Evolutionary conservation across 2,797 vertebrate genomes (phyloP).

Genomic region (Petrocephalus schoutedeni): DNA sequence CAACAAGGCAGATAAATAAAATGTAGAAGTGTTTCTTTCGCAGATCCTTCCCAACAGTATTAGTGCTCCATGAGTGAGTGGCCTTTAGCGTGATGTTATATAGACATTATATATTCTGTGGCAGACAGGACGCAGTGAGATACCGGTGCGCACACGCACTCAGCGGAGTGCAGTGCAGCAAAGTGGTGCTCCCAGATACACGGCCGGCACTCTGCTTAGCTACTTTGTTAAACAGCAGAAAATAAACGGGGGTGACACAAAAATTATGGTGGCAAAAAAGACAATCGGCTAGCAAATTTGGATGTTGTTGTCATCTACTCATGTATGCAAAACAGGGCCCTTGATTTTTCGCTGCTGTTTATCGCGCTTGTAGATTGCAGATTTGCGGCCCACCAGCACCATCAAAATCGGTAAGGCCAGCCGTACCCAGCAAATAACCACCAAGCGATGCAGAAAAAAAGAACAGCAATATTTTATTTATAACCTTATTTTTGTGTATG

Average conservation of each 20-base stretch:
- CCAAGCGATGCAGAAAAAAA: slow-evolving; percentile 63
- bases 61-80: no score
- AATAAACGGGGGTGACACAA: not conserved
- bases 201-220: not conserved
- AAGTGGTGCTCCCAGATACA: not conserved
- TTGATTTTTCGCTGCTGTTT: not conserved
- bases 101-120: not conserved
- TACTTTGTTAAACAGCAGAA: not conserved
- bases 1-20: not conserved
- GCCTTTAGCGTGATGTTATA: no score
- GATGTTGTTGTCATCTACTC: not conserved
- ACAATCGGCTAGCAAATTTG: not conserved
- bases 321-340: not conserved
- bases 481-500: slow-evolving; percentile 92
- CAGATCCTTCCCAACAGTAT: not conserved
- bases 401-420: not conserved
- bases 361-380: not conserved
- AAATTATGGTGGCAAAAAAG: not conserved
- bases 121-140: not conserved
- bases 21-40: not conserved
- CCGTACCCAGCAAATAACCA: slow-evolving; percentile 47
- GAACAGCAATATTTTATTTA: slow-evolving; percentile 95
- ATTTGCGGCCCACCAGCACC: not conserved
- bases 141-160: no score
- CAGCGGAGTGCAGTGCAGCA: no score